Percentiles rank a stretch among this genome's conserved stretches.
Conservation (phyloP, 2,113 vertebrate genomes). For the Chinchilla lanigera region DNA sequence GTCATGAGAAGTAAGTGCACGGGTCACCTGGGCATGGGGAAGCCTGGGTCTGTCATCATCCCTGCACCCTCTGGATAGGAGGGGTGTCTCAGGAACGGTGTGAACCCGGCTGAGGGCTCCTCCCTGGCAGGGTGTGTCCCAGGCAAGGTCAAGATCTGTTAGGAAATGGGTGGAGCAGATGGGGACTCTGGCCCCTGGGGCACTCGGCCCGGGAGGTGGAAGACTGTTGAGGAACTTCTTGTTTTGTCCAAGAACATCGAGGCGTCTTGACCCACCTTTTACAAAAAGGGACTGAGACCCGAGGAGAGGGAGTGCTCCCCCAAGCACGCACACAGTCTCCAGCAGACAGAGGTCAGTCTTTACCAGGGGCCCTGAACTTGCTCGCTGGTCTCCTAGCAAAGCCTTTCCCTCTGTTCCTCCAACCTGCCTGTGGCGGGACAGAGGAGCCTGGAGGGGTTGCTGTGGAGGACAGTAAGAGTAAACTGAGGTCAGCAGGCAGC, state of each 20-base stretch:
- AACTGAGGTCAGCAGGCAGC: not conserved
- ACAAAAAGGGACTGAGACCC: not conserved
- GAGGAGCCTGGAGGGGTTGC: not conserved
- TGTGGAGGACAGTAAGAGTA: not conserved
- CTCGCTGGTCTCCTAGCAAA: not conserved
- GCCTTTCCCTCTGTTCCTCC: not conserved
- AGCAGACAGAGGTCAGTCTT: not conserved
- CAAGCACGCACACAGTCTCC: not conserved
- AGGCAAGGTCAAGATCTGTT: not conserved
- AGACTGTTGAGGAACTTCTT: not conserved
- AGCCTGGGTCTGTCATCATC: not conserved
- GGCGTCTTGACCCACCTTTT: not conserved
- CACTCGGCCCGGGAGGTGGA: not conserved
- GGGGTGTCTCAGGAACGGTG: not conserved
- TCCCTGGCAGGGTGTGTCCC: constrained; percentile 17
- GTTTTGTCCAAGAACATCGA: not conserved
- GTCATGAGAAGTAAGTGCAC: constrained; percentile 83
- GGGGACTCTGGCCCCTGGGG: not conserved
- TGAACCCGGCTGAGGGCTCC: not conserved
- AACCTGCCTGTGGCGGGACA: not conserved
- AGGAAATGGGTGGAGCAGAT: not conserved
- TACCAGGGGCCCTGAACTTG: not conserved
- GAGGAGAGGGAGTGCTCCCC: not conserved
- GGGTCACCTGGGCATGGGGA: constrained; percentile 48
- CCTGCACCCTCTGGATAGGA: not conserved